Base-by-base conservation (phyloP, 2,888 invertebrate species). In the Lepidonotus clava region DNA sequence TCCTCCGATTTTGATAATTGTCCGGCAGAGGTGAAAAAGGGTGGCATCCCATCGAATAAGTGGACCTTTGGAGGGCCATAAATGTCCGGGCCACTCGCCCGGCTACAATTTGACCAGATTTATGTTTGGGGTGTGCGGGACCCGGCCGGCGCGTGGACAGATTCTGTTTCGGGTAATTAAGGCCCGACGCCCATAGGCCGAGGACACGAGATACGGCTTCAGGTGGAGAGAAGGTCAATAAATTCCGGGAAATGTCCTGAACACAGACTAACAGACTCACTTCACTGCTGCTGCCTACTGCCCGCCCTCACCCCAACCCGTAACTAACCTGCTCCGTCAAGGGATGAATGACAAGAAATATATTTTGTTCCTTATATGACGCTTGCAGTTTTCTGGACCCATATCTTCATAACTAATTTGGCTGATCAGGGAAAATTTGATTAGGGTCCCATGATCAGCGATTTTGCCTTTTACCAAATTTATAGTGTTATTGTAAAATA, bases 111-210 rank as follows among this genome's bases (percentile, higher is more conserved):
- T 80, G 6, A 41, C 32, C n/a, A 41, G 51, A 80, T 80, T 80
- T 80, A 80, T 80, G 80, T 80, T 14, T n/a, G n/a, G 46, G 4
- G 46, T n/a, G 8, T 28, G 46, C 6, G 8, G 36, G 36, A n/a
- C 46, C n/a, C 0, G 80, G 28, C 18, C 51, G 40, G 80, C 80
- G 80, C 24, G 80, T 41, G 80, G 46, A 11, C 21, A n/a, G 80
- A 28, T 41, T 80, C 51, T n/a, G 46, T 80, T 80, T 80, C 80
- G n/a, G 28, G 24, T 80, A 80, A 80, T 80, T 80, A 80, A 11
- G 18, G 46, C 24, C n/a, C 36, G 5, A 38, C 34, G 14, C 38
- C 18, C 36, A 5, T 34, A 34, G 6, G 34, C 38, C 71, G 34
- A 38, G 71, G 71, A 71, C 71, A 71, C 36, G 8, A 11, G 71